A percentile compares a stretch with the other conserved stretches of the same genome.
These are phyloP conservation scores for Siniperca scherzeri DNA, from an alignment of 2,797 vertebrate species.

Conservation along the genomic window DNA sequence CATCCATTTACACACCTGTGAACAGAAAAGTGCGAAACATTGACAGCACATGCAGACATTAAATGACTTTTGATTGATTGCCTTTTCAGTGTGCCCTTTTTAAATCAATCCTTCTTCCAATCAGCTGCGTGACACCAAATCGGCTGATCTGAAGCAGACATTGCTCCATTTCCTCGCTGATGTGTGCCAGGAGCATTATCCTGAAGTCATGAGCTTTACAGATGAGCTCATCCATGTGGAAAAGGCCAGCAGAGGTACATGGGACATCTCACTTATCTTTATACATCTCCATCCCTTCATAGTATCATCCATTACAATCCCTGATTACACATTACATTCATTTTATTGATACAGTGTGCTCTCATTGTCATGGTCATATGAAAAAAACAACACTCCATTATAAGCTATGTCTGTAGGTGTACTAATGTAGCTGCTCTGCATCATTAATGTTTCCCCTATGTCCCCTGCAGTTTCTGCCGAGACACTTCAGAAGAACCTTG, in stretches of 20 bases:
- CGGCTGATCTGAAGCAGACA: constrained; percentile 90
- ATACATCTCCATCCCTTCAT: neutral
- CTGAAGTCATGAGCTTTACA: constrained; percentile 89
- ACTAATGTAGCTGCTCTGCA: neutral
- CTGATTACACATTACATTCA: neutral
- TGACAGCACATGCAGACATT: constrained; percentile 5
- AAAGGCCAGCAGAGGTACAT: constrained; percentile 93
- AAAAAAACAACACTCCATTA: neutral
- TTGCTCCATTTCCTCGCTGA: constrained; percentile 93
- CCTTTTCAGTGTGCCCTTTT: constrained; percentile 4
- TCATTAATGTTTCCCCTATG: constrained; percentile 7
- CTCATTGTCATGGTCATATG: neutral
- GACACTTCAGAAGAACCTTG: constrained; percentile 90
- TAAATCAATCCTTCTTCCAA: constrained; percentile 41
- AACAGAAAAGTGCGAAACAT: neutral
- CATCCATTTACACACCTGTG: neutral
- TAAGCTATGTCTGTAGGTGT: neutral
- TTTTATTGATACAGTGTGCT: neutral
- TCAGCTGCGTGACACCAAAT: constrained; percentile 89
- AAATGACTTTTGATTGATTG: constrained; percentile 8
- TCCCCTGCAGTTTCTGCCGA: constrained; percentile 88
- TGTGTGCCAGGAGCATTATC: constrained; percentile 88
- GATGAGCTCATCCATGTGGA: constrained; percentile 94
- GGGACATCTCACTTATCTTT: neutral
- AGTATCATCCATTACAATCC: neutral